Evolutionary conservation across 2,888 invertebrate species (phyloP), one percentile per base, ranked within the genome.

Genomic region (Hetaerina titia): DNA sequence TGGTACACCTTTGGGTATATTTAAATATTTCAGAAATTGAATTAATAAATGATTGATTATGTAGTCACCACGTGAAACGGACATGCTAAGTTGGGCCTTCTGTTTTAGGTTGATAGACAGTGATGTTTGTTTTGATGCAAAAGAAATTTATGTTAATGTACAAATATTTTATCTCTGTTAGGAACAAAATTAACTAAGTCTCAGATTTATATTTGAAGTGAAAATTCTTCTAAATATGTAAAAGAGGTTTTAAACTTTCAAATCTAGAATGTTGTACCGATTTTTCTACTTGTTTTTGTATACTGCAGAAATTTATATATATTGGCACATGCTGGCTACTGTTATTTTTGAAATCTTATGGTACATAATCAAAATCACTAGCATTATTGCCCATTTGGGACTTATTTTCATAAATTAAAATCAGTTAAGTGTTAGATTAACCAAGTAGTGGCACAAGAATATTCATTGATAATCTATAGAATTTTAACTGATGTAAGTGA

Each of bases 91-190:
- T 81, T 81, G 81, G 31, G 31, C 13, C 19, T 81, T 11, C 11
- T n/a, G 15, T 74, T 17, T n/a, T 81, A 22, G 81, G 31, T 81
- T 81, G 13, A 15, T 81, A 11, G 31, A 81, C 19, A 60, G 19
- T 69, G 19, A n/a, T 81, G 31, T 31, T 81, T 81, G 81, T 81
- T 81, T 81, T 81, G 25, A 81, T 81, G 31, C 81, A 25, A 81
- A 31, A 81, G 25, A 45, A 31, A 25, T 81, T 17, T 31, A 31
- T 81, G 81, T 81, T 81, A 13, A 81, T 81, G 25, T 31, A 9
- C 81, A 81, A 81, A 81, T 69, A n/a, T 81, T 81, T 31, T 81
- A 81, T 81, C 81, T 81, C 22, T 81, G 81, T 81, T 81, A 81
- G 81, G 81, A 81, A 81, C 19, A 81, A 81, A 22, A n/a, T 31